These are phyloP conservation scores for Psammodynastes pulverulentus DNA, from an alignment of 2,113 vertebrate species.

Conservation along the genomic window DNA sequence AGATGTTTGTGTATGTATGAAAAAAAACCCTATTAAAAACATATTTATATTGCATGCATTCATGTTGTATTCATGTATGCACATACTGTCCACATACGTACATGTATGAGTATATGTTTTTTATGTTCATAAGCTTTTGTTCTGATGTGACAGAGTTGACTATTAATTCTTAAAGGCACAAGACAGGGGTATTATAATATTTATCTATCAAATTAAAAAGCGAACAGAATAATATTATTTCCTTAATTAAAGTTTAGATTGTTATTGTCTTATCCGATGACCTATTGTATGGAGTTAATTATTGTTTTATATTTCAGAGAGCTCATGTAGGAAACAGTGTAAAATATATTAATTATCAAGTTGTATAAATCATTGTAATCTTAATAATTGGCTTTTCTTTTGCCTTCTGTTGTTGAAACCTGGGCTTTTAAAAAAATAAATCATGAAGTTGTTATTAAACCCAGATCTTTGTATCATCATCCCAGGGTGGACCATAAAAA, in stretches of 20 bases:
- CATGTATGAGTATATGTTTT: background rate
- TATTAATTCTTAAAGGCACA: constrained; percentile 37
- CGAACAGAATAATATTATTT: constrained; percentile 54
- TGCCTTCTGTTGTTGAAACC: background rate
- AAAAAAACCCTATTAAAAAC: constrained; percentile 29
- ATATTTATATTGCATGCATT: constrained; percentile 55
- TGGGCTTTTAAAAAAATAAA: background rate
- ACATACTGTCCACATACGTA: background rate
- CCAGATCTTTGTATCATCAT: background rate
- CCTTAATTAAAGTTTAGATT: constrained; percentile 57
- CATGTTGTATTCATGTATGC: constrained; percentile 62
- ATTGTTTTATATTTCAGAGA: background rate
- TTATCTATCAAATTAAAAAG: constrained; percentile 64
- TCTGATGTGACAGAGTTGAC: constrained; percentile 57
- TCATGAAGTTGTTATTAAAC: background rate
- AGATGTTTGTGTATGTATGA: constrained; percentile 39
- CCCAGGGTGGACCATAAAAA: background rate
- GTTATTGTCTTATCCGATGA: background rate
- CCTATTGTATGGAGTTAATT: background rate
- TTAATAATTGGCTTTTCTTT: background rate
- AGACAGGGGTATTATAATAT: constrained; percentile 49
- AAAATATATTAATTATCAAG: background rate
- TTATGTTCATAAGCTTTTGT: constrained; percentile 46
- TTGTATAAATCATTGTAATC: background rate
- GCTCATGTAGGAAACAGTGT: background rate